These are phyloP conservation scores for Agrypnia vestita DNA, from an alignment of 1,140 invertebrate genomes.

Conservation along the genomic window DNA sequence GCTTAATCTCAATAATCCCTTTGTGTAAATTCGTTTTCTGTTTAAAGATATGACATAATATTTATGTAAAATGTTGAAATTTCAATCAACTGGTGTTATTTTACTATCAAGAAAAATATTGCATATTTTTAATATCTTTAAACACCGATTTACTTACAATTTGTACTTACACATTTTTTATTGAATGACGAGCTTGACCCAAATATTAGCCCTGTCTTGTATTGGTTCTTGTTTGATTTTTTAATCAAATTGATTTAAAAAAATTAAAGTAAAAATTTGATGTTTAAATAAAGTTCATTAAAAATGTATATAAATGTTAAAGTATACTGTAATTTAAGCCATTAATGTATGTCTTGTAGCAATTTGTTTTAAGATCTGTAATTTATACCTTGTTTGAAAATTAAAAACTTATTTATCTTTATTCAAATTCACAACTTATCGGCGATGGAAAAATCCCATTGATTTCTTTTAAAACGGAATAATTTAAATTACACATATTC, in stretches of 20 bases:
- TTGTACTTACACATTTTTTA: not conserved
- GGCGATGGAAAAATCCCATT: too few species aligned
- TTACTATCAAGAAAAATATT: not conserved
- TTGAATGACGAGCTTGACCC: not conserved
- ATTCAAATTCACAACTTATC: too few species aligned
- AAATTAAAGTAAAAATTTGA: not conserved
- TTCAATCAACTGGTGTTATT: not conserved
- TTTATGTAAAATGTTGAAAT: not conserved
- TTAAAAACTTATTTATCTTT: too few species aligned
- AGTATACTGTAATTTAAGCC: slow-evolving; percentile 11
- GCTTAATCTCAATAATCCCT: too few species aligned
- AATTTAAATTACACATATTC: not conserved
- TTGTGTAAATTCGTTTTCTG: not conserved
- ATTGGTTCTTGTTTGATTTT: not conserved
- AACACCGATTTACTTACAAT: not conserved
- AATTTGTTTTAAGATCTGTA: not conserved
- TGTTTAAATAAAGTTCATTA: not conserved
- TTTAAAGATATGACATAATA: not conserved
- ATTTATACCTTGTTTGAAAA: not conserved
- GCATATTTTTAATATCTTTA: not conserved
- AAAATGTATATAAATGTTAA: not conserved
- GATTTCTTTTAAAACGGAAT: not conserved
- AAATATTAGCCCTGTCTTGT: not conserved
- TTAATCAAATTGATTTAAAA: not conserved
- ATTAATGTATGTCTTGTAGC: not conserved